Conservation (phyloP, 2,113 vertebrate species). For the Lontra canadensis region DNA sequence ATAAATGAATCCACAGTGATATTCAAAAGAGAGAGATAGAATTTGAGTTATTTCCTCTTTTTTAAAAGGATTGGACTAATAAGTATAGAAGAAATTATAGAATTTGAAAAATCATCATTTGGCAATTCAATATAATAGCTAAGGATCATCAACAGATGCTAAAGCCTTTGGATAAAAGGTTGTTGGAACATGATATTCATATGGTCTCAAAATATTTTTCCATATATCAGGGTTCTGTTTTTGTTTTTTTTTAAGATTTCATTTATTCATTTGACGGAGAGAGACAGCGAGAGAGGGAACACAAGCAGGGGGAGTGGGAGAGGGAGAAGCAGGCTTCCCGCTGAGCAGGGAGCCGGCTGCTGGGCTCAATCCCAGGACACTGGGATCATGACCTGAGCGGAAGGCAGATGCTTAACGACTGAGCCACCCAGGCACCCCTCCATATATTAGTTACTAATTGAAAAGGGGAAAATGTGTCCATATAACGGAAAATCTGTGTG, state of each 20-base stretch:
- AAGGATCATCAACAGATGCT: neutral
- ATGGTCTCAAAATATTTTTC: neutral
- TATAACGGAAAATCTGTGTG: neutral
- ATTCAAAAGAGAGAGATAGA: neutral
- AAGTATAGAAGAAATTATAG: neutral
- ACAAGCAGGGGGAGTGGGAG: no score
- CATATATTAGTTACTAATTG: neutral
- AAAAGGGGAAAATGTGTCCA: neutral
- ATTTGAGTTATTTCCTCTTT: neutral
- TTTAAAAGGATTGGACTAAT: neutral
- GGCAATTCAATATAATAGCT: neutral
- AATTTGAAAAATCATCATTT: conserved; percentile 29
- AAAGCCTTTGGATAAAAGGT: neutral
- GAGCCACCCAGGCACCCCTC: no score
- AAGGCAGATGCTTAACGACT: no score
- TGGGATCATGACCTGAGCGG: no score
- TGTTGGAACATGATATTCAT: neutral
- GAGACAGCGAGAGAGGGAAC: no score
- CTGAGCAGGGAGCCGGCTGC: no score
- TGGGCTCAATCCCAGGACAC: no score
- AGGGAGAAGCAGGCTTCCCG: no score
- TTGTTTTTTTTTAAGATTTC: neutral
- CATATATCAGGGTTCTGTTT: no score
- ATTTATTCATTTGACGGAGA: no score
- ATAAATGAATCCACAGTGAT: neutral